These are phyloP conservation scores for Daktulosphaira vitifoliae DNA, from an alignment of 1,140 invertebrate genomes.

Conservation along the genomic window DNA sequence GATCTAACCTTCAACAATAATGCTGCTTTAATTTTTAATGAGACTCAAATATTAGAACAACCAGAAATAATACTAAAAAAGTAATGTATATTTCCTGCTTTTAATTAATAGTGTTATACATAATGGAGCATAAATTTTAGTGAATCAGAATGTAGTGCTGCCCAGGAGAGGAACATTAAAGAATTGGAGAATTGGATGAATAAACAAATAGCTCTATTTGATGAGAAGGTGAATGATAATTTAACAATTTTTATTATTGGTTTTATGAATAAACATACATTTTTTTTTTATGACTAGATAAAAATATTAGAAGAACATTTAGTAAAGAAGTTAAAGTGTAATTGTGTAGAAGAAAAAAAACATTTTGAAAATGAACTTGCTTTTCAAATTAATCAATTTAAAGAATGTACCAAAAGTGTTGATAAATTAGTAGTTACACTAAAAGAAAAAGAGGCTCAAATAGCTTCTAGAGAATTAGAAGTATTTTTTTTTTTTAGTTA, in stretches of 20 bases:
- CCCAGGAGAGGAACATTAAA: background rate
- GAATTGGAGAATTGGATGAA: conserved; percentile 10
- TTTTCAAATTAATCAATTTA: background rate
- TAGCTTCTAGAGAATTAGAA: conserved; percentile 17
- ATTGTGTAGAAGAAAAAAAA: conserved; percentile 2
- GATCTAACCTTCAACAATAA: too few species aligned
- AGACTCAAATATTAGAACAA: too few species aligned
- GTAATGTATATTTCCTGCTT: too few species aligned
- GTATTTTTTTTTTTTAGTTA: background rate
- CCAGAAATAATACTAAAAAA: too few species aligned
- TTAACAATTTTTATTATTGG: background rate
- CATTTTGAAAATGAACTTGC: conserved; percentile 3
- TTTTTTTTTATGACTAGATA: conserved; percentile 2
- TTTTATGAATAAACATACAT: background rate
- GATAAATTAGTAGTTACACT: background rate
- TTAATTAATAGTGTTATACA: too few species aligned
- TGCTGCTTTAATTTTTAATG: too few species aligned
- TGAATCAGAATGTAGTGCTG: background rate
- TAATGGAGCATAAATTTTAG: too few species aligned
- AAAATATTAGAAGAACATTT: conserved; percentile 6
- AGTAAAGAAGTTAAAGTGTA: conserved; percentile 15
- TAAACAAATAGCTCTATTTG: conserved; percentile 14
- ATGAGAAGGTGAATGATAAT: conserved; percentile 2
- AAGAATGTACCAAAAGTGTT: background rate
- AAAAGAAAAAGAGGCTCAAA: background rate